Conservation (phyloP, 2,113 vertebrate species). For the Sebastes fasciatus region DNA sequence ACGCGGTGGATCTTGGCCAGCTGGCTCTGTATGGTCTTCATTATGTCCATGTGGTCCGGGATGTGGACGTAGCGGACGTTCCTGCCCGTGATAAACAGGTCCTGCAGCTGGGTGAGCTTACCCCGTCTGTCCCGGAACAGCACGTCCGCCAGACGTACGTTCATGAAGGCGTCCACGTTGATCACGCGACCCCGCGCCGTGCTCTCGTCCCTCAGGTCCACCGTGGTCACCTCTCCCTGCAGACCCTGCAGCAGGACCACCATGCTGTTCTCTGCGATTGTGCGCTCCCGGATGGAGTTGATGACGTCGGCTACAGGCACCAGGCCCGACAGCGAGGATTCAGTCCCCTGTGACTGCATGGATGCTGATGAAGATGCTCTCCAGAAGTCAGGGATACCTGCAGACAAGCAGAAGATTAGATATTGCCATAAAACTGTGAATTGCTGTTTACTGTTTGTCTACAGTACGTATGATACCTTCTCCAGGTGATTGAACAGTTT, state of each 20-base stretch:
- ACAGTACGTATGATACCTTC: neutral
- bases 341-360: conserved; percentile 48
- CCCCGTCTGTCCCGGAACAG: conserved; percentile 88
- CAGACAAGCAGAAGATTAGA: neutral
- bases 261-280: conserved; percentile 96
- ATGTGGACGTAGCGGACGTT: conserved; percentile 96
- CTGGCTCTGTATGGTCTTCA: conserved; percentile 89
- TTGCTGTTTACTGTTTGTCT: neutral
- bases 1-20: conserved; percentile 90
- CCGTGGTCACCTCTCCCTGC: conserved; percentile 89
- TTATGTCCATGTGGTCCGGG: conserved; percentile 91
- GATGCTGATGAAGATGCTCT: neutral
- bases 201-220: conserved; percentile 94
- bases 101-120: conserved; percentile 79
- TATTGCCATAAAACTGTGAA: neutral
- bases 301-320: conserved; percentile 75
- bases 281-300: conserved; percentile 92
- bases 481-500: neutral
- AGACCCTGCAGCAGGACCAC: conserved; percentile 95
- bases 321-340: fast-evolving
- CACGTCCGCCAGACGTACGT: conserved; percentile 89
- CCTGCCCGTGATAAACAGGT: conserved; percentile 93
- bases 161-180: conserved; percentile 98
- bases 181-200: conserved; percentile 87
- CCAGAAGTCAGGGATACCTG: conserved; percentile 9